Percentiles rank a stretch among this genome's conserved stretches.
These are phyloP conservation scores for Caenorhabditis doughertyi DNA, from an alignment of 2,888 invertebrate genomes.

Conservation along the genomic window DNA sequence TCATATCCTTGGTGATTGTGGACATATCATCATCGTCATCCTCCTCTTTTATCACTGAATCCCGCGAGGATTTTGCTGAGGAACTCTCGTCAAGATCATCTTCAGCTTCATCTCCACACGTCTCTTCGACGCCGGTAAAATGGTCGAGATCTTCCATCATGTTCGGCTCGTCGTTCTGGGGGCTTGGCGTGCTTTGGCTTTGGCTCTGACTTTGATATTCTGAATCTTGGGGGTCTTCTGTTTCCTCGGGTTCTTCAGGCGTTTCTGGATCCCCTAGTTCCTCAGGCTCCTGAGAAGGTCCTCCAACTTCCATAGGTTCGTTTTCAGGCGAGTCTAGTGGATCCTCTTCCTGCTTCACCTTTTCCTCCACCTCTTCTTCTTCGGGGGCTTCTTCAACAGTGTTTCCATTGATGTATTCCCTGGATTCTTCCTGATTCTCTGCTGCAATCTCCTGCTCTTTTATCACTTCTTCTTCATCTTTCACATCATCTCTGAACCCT, in stretches of 20 bases:
- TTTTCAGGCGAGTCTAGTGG: too few species aligned
- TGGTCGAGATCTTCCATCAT: constrained; percentile 8
- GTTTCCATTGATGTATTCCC: too few species aligned
- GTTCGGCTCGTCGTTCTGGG: not conserved
- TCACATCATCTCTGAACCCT: constrained; percentile 2
- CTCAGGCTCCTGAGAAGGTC: too few species aligned
- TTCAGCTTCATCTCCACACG: constrained; percentile 27
- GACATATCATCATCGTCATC: constrained; percentile 54
- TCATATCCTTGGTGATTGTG: constrained; percentile 42
- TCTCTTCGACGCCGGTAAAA: constrained; percentile 30
- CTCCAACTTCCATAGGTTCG: too few species aligned
- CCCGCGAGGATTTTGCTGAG: constrained; percentile 1
- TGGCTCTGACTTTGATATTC: constrained; percentile 2
- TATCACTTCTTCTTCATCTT: constrained; percentile 10
- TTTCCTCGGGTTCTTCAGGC: constrained; percentile 4
- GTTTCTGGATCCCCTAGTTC: not conserved
- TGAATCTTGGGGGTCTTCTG: constrained; percentile 18
- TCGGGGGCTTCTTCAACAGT: too few species aligned
- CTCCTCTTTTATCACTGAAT: constrained; percentile 13
- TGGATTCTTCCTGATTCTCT: too few species aligned
- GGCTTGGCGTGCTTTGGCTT: not conserved
- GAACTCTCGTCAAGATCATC: constrained; percentile 7
- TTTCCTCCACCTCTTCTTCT: constrained; percentile 34
- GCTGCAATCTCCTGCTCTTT: too few species aligned
- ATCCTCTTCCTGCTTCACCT: constrained; percentile 10